Evolutionary conservation across 2,113 vertebrate species (phyloP), one percentile per base, ranked within the genome.

Genomic region (Notarius lentiginosus): DNA sequence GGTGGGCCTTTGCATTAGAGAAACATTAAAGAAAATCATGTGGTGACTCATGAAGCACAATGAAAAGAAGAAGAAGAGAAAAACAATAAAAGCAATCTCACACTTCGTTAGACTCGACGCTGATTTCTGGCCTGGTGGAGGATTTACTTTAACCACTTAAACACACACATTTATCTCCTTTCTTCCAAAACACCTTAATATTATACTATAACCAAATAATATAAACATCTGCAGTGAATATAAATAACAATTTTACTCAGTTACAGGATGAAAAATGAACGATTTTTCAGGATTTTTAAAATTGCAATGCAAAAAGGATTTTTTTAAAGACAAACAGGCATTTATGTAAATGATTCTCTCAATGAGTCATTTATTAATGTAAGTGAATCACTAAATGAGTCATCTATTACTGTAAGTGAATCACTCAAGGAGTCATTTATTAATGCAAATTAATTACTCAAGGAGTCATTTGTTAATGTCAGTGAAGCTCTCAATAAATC

Each of bases 1-100:
- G 11, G 2, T 70, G 80, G 65, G 47, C 63, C 75, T 86, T 90
- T 83, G 55, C 82, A 68, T 85, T 61, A 53, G 65, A 41, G 41
- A 11, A 12, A 87, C 18, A 66, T 34, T 82, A 76, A 86, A 68
- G 68, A 22, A 15, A 51, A 49, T 60, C 41, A 55, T 27, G 60
- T 83, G 4, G 63, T 15, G 34, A 60, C 6, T 73, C 49, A 84
- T 34, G 4, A 34, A 34, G 30, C 27, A n/a, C 20, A 83, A 65
- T 9, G 14, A 83, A 83, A 83, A 14, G 51, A 79, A 34, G 51
- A 79, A 34, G 41, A n/a, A 14, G 8, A 27, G 41, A 8, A 15
- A 65, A 63, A 73, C 2, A 73, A 73, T 4, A 47, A 47, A 34
- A 41, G 7, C 17, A 72, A 41, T 72, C 41, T 75, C 72, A 49